phyloP scores from a whole-genome alignment of 2,113 vertebrate species.

The Hippopotamus amphibius region DNA sequence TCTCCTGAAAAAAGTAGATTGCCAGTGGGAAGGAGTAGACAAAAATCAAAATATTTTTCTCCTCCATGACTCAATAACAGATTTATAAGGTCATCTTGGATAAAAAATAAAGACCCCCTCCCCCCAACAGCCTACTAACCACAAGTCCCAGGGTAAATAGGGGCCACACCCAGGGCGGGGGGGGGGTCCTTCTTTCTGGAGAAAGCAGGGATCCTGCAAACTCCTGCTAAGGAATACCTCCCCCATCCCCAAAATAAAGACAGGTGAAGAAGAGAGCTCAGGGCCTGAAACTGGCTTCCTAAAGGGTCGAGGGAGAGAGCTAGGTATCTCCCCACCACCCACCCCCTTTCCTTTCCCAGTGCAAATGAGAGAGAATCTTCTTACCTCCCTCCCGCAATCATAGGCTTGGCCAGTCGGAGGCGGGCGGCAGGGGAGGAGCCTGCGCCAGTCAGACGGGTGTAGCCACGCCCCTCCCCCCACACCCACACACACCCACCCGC shows the following conservation, averaged over 20 bases:
- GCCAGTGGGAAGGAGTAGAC: conserved; percentile 6
- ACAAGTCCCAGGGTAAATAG: neutral
- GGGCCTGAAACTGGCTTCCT: neutral
- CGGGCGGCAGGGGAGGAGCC: conserved; percentile 48
- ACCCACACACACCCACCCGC: conserved; percentile 77
- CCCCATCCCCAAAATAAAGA: neutral
- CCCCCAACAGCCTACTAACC: neutral
- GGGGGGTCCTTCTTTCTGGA: neutral
- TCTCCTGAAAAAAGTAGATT: conserved; percentile 51
- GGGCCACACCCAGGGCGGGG: neutral
- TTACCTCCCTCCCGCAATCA: neutral
- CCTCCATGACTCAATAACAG: conserved; percentile 14
- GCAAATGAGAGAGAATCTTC: conserved; percentile 45
- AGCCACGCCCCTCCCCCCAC: conserved; percentile 63
- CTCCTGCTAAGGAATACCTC: conserved; percentile 24
- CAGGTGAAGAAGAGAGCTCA: neutral
- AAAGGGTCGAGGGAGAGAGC: neutral
- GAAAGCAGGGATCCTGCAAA: conserved; percentile 35
- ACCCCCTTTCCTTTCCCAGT: conserved; percentile 18
- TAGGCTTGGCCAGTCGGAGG: neutral
- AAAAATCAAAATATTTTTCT: conserved; percentile 60
- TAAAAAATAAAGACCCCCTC: neutral
- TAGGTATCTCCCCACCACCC: neutral
- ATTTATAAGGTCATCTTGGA: conserved; percentile 56
- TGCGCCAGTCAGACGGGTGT: conserved; percentile 38